phyloP scores from a whole-genome alignment of 2,888 invertebrate species.

The Allygus modestus region DNA sequence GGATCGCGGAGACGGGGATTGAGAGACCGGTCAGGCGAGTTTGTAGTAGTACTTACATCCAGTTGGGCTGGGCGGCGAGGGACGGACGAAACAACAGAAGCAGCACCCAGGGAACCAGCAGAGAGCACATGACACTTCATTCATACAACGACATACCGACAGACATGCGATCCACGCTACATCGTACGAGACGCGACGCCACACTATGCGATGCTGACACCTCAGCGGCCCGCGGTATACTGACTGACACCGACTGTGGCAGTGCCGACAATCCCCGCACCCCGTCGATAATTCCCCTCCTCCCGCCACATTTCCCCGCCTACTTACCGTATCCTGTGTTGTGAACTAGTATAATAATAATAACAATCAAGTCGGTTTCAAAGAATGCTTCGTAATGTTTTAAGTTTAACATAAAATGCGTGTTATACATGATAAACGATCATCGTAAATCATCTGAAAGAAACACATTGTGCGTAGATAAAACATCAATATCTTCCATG shows the following conservation, averaged over 20 bases:
- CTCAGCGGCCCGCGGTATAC: neutral
- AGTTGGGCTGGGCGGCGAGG: conserved; percentile 34
- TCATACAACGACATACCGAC: conserved; percentile 18
- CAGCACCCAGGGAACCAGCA: conserved; percentile 19
- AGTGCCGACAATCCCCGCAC: neutral
- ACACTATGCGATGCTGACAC: neutral
- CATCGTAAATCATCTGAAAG: too few species aligned
- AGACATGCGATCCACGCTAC: neutral
- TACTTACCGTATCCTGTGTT: neutral
- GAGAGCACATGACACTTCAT: conserved; percentile 44
- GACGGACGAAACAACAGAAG: neutral
- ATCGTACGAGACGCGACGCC: neutral
- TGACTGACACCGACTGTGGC: neutral
- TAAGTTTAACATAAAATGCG: too few species aligned
- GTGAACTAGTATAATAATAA: too few species aligned
- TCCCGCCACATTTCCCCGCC: conserved; percentile 7
- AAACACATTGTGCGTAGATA: too few species aligned
- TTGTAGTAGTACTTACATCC: conserved; percentile 30
- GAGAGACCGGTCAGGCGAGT: conserved; percentile 1
- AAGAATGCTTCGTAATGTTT: too few species aligned
- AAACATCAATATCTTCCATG: too few species aligned
- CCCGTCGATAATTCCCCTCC: neutral
- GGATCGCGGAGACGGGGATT: neutral
- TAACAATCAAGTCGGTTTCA: too few species aligned
- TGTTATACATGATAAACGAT: too few species aligned